Base-by-base conservation (phyloP, 2,888 invertebrate genomes). In the Chorisops tibialis region DNA sequence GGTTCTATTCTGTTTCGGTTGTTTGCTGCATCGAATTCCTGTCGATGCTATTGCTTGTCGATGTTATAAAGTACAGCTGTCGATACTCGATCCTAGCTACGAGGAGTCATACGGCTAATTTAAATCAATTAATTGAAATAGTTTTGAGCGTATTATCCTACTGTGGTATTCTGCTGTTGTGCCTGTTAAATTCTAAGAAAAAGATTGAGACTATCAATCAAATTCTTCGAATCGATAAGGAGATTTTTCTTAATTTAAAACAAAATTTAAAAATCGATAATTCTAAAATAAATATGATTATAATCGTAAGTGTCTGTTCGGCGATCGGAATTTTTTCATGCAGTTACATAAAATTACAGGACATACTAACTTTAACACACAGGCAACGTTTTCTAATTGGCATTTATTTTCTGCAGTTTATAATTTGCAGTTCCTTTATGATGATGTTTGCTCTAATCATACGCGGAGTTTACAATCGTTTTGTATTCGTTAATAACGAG, bases 121-220 rank as follows among this genome's bases (percentile, higher is more conserved):
- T 75, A 2, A 76, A 73, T 65, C 71, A 74, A 62, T 74, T 74
- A 71, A 72, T 74, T 39, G 75, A 77, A 24, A 65, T 73, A 6
- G 37, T 75, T 11, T 70, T 75, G 12, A 72, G 72, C 56, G 71
- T 74, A 12, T 59, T 70, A 3, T 72, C 74, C 30, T 74, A 74
- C 49, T 70, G 72, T 1, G 67, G 65, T 21, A 73, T 72, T 0
- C 67, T 74, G 3, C 65, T 75, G 1, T 67, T 73, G 0, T 75
- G 74, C 35, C 67, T 69, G 1, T 68, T 68, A 35, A 73, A 77
- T 52, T 68, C 70, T 0, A 74, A 72, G 12, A 61, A 51, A 3
- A 71, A 72, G 54, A 37, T 77, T 19, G 66, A 68, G 21, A 70
- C 75, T n/a, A 70, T 76, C 30, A 74, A 74, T 54, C 74, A 75